Evolutionary conservation across 2,113 vertebrate species (phyloP).

Genomic region (Columba janthina): DNA sequence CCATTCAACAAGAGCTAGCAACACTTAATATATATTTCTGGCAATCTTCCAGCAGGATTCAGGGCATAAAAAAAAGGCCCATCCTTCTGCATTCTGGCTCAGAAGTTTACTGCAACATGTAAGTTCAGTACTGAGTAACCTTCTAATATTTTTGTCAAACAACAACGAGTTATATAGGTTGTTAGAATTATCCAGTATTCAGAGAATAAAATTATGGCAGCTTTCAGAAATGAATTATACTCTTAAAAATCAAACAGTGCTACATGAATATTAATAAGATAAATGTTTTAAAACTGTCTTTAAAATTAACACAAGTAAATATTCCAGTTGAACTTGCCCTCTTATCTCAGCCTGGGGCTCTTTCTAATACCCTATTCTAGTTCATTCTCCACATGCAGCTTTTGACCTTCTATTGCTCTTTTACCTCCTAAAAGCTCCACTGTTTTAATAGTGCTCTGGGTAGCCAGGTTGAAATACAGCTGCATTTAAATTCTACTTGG

Average conservation of each 20-base stretch:
- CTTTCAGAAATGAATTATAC: neutral
- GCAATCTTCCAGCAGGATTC: slow-evolving; percentile 22
- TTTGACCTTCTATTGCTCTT: neutral
- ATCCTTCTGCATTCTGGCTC: neutral
- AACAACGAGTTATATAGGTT: neutral
- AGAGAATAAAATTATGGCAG: neutral
- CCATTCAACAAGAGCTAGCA: slow-evolving; percentile 16
- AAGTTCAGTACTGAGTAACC: neutral
- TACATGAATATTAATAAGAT: neutral
- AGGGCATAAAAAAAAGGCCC: neutral
- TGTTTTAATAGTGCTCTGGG: neutral
- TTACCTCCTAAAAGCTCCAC: neutral
- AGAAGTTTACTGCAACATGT: neutral
- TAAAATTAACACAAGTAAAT: neutral
- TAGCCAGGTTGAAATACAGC: neutral
- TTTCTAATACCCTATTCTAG: neutral
- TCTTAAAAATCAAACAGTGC: neutral
- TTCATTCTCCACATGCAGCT: neutral
- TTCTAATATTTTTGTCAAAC: neutral
- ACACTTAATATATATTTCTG: slow-evolving; percentile 35
- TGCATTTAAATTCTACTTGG: neutral
- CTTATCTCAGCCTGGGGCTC: neutral
- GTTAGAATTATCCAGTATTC: neutral
- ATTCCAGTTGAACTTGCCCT: neutral
- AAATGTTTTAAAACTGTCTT: neutral